Evolutionary conservation across 2,113 vertebrate species (phyloP), one percentile per base, ranked within the genome.

Genomic region (Paratilapia polleni): DNA sequence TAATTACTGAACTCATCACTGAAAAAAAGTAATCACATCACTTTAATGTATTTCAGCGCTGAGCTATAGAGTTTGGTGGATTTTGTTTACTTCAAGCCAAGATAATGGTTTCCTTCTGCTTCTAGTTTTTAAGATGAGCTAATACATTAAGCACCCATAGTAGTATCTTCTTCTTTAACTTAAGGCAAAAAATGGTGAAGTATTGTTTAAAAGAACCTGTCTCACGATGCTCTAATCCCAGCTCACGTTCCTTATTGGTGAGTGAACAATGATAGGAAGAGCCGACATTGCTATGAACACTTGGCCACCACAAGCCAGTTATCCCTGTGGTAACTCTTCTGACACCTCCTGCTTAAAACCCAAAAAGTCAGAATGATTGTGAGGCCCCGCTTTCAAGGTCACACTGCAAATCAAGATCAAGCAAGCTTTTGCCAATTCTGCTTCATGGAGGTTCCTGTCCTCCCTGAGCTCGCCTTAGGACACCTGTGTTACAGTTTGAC

Each of bases 11-110:
- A 54, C 1, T 19, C 68, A n/a, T 54, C 26, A 54, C 8, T 34
- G 26, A 54, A 0, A 73, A 41, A 73, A 20, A 31, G 66, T 73
- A 73, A 73, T 54, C 47, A 73, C 47, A 54, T 73, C 19, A 73
- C 68, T 73, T 73, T n/a, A 54, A 73, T 73, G 47, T 34, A 73
- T 73, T 73, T 13, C 20, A 73, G 68, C 49, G 68, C 47, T 34
- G 68, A 73, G 68, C 47, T 73, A 22, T n/a, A 11, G 54, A 56
- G 54, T 20, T 56, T 56, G 54, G 54, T 56, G 47, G 47, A 14
- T 73, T 73, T 73, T 54, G 68, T 73, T 73, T 54, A 73, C 68
- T 54, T 54, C 13, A 54, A 73, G 47, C 19, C 47, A 73, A 73
- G 68, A 73, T 73, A 54, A 73, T 54, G 47, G 47, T 73, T 73